Conservation (phyloP, 2,888 invertebrate species). For the Malthinus seriepunctatus region DNA sequence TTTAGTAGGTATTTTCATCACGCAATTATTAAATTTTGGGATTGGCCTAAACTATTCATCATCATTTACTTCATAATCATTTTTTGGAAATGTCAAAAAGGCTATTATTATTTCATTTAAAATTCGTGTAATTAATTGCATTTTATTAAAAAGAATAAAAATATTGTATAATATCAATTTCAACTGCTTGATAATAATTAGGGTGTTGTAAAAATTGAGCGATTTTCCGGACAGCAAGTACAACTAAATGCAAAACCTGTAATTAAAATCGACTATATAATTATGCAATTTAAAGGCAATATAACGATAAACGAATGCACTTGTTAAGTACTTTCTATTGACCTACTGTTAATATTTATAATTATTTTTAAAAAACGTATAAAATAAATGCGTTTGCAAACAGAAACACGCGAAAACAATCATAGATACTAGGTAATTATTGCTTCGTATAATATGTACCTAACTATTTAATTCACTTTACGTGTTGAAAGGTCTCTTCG, state of each 20-base stretch:
- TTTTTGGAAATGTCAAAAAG: slow-evolving; percentile 8
- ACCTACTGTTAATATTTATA: slow-evolving; percentile 12
- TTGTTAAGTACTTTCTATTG: slow-evolving; percentile 17
- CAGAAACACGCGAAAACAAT: slow-evolving; percentile 9
- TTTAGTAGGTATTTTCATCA: slow-evolving; percentile 19
- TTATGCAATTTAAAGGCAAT: slow-evolving; percentile 7
- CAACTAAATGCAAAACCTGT: slow-evolving; percentile 1
- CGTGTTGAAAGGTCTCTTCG: no score
- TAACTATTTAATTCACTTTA: no score
- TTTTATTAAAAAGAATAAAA: neutral
- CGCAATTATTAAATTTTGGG: slow-evolving; percentile 28
- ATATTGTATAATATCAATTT: no score
- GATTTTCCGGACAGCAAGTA: neutral
- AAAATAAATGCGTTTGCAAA: neutral
- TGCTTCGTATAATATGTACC: no score
- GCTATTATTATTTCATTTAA: slow-evolving; percentile 27
- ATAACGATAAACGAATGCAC: slow-evolving; percentile 9
- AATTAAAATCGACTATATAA: slow-evolving; percentile 11
- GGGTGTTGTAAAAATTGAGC: no score
- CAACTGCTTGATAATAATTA: no score
- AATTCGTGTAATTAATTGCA: slow-evolving; percentile 19
- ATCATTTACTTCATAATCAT: slow-evolving; percentile 16
- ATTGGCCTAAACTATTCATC: slow-evolving; percentile 19
- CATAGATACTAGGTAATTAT: slow-evolving; percentile 5
- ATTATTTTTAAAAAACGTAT: neutral